Conservation (phyloP, 2,888 invertebrate species). For the Anoplius nigerrimus region DNA sequence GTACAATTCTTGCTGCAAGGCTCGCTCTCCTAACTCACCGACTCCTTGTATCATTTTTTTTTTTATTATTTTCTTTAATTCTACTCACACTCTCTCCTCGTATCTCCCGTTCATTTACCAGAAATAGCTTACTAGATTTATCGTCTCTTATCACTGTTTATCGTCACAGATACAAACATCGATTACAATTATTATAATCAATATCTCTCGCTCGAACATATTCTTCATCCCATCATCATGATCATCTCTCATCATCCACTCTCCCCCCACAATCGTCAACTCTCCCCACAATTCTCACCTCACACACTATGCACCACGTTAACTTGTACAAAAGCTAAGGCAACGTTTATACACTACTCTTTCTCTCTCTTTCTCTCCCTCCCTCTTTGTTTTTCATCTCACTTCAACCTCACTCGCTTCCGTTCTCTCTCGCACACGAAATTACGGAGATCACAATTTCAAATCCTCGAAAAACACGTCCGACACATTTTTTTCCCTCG, state of each 20-base stretch:
- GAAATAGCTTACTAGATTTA: conserved; percentile 37
- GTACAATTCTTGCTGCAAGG: conserved; percentile 55
- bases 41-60: conserved; percentile 14
- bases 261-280: background rate
- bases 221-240: background rate
- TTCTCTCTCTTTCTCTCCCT: conserved; percentile 5
- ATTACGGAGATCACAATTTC: background rate
- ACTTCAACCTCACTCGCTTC: background rate
- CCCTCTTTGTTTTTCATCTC: background rate
- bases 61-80: background rate
- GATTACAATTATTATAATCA: conserved; percentile 28
- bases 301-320: conserved; percentile 25
- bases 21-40: conserved; percentile 26
- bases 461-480: background rate
- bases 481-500: conserved; percentile 4
- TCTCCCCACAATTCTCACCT: conserved; percentile 2
- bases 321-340: conserved; percentile 70
- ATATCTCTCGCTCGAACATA: conserved; percentile 13
- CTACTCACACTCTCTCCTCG: conserved; percentile 3
- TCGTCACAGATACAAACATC: conserved; percentile 30
- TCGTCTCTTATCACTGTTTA: conserved; percentile 36
- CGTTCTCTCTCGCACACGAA: conserved; percentile 10
- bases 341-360: conserved; percentile 59
- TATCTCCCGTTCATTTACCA: conserved; percentile 23
- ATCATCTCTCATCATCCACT: background rate